phyloP scores from a whole-genome alignment of 23 tunicate genomes.

The Ciona savignyi region DNA sequence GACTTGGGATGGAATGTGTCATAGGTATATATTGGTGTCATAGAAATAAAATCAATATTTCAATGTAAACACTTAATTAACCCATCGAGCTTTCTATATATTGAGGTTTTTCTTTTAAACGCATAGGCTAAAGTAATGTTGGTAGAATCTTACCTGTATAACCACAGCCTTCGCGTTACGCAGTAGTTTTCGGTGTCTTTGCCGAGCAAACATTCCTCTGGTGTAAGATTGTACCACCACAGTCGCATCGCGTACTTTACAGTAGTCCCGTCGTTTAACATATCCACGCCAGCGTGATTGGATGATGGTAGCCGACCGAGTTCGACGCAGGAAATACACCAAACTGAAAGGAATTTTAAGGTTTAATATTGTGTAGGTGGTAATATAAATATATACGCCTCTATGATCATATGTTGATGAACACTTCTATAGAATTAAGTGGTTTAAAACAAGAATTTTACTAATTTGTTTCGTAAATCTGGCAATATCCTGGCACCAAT shows the following conservation, averaged over 20 bases:
- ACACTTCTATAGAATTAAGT: too few relatives aligned
- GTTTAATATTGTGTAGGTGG: too few relatives aligned
- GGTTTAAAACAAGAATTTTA: too few relatives aligned
- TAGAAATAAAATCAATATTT: background rate
- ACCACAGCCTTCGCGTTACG: constrained; percentile 57
- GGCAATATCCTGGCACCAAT: too few relatives aligned
- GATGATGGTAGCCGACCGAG: constrained; percentile 44
- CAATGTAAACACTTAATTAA: too few relatives aligned
- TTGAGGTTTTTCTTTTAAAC: background rate
- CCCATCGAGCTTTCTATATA: too few relatives aligned
- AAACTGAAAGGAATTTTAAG: background rate
- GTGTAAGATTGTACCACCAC: constrained; percentile 51
- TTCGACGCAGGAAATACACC: constrained; percentile 32
- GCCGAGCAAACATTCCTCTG: constrained; percentile 72
- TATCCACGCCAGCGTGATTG: constrained; percentile 70
- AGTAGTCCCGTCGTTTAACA: constrained; percentile 18
- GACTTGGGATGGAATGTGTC: too few relatives aligned
- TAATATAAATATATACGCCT: too few relatives aligned
- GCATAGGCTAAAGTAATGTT: background rate
- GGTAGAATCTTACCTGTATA: constrained; percentile 67
- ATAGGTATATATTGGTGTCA: too few relatives aligned
- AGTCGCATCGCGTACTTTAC: constrained; percentile 17
- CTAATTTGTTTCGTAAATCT: too few relatives aligned
- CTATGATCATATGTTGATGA: too few relatives aligned
- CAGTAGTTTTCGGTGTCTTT: constrained; percentile 18